These are phyloP conservation scores for Potorous gilbertii DNA, from an alignment of 2,797 vertebrate genomes.

Conservation along the genomic window DNA sequence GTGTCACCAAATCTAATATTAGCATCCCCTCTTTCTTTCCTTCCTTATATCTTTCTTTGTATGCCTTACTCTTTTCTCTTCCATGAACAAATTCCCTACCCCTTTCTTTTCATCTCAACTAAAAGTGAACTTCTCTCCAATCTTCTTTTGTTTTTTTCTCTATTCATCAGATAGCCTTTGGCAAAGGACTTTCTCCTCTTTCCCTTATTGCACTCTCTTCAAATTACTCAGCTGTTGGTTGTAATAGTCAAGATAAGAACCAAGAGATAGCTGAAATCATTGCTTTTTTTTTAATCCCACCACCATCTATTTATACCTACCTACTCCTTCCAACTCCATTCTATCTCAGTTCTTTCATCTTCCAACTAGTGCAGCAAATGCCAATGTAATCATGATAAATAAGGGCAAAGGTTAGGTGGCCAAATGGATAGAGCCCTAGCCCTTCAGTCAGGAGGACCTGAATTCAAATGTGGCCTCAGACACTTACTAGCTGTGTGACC, in stretches of 20 bases:
- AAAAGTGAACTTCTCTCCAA: not conserved
- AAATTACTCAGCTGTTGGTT: not conserved
- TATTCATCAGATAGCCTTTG: not conserved
- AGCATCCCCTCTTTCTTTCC: not conserved
- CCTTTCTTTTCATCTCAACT: slow-evolving; percentile 26
- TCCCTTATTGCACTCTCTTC: slow-evolving; percentile 1
- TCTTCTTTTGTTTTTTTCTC: slow-evolving; percentile 6
- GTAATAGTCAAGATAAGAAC: not conserved
- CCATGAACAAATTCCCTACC: not conserved
- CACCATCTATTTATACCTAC: not conserved
- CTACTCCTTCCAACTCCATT: not conserved
- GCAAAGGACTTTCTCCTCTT: not conserved
- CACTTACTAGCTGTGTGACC: too few species aligned
- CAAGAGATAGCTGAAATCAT: not conserved
- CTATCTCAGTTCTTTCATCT: not conserved
- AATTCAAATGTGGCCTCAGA: too few species aligned
- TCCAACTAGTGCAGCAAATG: not conserved
- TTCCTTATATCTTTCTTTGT: not conserved
- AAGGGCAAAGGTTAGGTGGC: not conserved
- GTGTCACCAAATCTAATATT: slow-evolving; percentile 12
- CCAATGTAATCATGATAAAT: not conserved
- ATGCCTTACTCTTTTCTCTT: not conserved
- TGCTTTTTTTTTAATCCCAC: not conserved
- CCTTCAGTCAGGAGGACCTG: too few species aligned
- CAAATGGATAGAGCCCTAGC: too few species aligned